Conservation (phyloP, 2,797 vertebrate genomes). For the Lithobates sylvaticus region DNA sequence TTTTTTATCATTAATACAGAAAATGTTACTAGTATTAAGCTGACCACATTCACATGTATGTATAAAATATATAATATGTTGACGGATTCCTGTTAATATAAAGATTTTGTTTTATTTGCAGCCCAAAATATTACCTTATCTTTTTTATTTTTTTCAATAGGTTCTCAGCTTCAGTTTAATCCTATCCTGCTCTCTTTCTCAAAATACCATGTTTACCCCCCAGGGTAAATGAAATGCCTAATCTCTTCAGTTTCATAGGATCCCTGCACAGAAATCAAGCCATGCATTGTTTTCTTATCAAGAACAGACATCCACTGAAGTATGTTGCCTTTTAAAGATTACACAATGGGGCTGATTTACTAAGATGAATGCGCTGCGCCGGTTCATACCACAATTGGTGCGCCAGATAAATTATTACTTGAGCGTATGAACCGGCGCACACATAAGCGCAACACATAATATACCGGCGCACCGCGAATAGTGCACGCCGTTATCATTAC, state of each 20-base stretch:
- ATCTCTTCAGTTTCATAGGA: slow-evolving; percentile 59
- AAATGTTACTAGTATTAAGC: too few species aligned
- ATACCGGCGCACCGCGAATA: too few species aligned
- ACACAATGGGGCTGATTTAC: too few species aligned
- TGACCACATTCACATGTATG: too few species aligned
- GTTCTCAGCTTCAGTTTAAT: slow-evolving; percentile 48
- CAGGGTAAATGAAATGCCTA: slow-evolving; percentile 61
- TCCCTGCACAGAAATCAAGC: slow-evolving; percentile 55
- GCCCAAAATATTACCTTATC: slow-evolving; percentile 21
- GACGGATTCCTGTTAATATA: not conserved
- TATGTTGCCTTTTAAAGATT: slow-evolving; percentile 51
- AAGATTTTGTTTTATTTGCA: slow-evolving; percentile 1
- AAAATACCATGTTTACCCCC: slow-evolving; percentile 61
- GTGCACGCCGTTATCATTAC: too few species aligned
- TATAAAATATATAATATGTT: slow-evolving; percentile 9
- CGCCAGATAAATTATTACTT: too few species aligned
- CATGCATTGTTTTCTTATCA: slow-evolving; percentile 60
- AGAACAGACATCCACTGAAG: slow-evolving; percentile 51
- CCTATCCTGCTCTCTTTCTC: slow-evolving; percentile 51
- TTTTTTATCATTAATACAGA: too few species aligned
- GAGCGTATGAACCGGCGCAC: too few species aligned
- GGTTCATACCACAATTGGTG: too few species aligned
- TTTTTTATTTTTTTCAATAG: slow-evolving; percentile 31
- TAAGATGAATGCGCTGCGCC: too few species aligned
- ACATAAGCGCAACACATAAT: too few species aligned